Evolutionary conservation across 2,888 invertebrate genomes (phyloP).

Genomic region (Hetaerina titia): DNA sequence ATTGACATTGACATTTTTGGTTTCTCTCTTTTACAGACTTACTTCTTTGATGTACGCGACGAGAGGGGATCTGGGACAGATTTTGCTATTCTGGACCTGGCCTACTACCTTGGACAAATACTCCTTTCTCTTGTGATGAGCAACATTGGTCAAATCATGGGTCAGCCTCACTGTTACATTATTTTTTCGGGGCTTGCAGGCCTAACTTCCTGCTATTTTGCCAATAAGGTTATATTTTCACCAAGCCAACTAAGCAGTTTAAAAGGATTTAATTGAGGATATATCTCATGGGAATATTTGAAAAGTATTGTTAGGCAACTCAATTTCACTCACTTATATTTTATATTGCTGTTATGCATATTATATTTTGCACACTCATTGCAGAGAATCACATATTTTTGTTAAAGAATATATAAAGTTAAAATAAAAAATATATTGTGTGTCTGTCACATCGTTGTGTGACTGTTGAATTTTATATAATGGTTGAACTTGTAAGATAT

Average conservation of each 20-base stretch:
- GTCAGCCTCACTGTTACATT: slow-evolving; percentile 76
- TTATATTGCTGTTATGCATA: background rate
- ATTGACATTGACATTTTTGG: background rate
- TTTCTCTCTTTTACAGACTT: slow-evolving; percentile 73
- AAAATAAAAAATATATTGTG: background rate
- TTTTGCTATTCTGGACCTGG: slow-evolving; percentile 76
- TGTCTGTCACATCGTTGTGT: background rate
- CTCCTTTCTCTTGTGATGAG: slow-evolving; percentile 77
- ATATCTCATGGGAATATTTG: background rate
- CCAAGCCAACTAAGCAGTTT: slow-evolving; percentile 63
- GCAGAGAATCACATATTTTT: slow-evolving; percentile 11
- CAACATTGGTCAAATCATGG: slow-evolving; percentile 76
- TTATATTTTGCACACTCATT: background rate
- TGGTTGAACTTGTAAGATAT: slow-evolving; percentile 14
- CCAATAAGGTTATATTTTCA: slow-evolving; percentile 71
- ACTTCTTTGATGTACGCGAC: slow-evolving; percentile 73
- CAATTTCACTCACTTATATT: background rate
- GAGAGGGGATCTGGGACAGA: slow-evolving; percentile 73
- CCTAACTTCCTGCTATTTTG: slow-evolving; percentile 74
- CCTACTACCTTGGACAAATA: slow-evolving; percentile 78
- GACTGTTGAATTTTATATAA: background rate
- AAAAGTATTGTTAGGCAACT: background rate
- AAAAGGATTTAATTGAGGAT: slow-evolving; percentile 12
- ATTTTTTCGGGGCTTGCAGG: slow-evolving; percentile 76
- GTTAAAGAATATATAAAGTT: background rate